Conservation (phyloP, 2,888 invertebrate genomes). For the Arrhopalites spinosus region DNA sequence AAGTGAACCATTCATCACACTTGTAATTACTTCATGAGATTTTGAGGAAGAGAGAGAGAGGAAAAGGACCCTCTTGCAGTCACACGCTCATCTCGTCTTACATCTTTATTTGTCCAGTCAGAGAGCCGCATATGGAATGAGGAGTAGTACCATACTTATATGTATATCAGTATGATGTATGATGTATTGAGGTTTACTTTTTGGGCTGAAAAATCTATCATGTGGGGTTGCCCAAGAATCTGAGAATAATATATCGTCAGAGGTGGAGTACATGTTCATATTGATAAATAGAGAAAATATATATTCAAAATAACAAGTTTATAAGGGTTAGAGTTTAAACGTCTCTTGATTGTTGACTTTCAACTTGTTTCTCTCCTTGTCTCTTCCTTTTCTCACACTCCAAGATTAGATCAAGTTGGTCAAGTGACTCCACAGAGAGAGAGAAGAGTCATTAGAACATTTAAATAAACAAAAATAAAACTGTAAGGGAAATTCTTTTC, state of each 20-base stretch:
- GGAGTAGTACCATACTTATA: too few species aligned
- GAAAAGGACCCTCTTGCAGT: background rate
- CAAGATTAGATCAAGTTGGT: background rate
- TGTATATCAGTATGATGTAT: too few species aligned
- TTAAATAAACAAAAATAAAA: background rate
- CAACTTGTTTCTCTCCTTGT: too few species aligned
- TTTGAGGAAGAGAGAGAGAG: conserved; percentile 3
- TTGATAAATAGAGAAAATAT: too few species aligned
- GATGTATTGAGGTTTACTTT: too few species aligned
- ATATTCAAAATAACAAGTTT: too few species aligned
- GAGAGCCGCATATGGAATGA: conserved; percentile 1
- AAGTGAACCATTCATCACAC: conserved; percentile 38
- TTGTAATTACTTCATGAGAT: conserved; percentile 23
- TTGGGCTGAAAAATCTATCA: too few species aligned
- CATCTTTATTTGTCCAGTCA: conserved; percentile 34
- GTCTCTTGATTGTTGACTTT: conserved; percentile 37
- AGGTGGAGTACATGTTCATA: too few species aligned
- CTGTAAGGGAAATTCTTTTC: background rate
- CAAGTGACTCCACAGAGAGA: background rate
- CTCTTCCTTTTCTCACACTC: conserved; percentile 32
- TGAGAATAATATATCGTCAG: too few species aligned
- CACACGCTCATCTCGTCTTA: conserved; percentile 29
- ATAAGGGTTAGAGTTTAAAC: too few species aligned
- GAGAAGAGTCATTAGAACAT: conserved; percentile 5
- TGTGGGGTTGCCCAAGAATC: too few species aligned